Conservation (phyloP, 2,113 vertebrate species). For the Antennarius striatus region DNA sequence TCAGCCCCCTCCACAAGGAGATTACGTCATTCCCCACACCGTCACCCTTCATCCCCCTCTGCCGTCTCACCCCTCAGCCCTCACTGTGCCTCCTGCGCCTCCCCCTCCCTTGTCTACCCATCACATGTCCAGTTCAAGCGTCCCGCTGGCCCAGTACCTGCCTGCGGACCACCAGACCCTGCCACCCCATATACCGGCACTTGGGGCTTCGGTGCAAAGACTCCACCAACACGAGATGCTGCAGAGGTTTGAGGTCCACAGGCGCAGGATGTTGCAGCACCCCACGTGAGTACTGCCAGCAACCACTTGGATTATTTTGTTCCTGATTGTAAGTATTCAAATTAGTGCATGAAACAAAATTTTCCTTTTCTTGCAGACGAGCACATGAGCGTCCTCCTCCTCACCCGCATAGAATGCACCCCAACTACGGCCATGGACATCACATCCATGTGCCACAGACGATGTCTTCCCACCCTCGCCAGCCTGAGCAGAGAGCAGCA, state of each 20-base stretch:
- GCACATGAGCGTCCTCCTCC: slow-evolving; percentile 97
- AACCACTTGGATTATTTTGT: background rate
- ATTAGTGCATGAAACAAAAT: background rate
- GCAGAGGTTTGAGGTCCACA: slow-evolving; percentile 96
- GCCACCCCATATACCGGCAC: slow-evolving; percentile 89
- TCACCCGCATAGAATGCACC: slow-evolving; percentile 98
- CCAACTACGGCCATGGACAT: slow-evolving; percentile 98
- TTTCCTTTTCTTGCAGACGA: slow-evolving; percentile 76
- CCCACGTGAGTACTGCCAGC: slow-evolving; percentile 86
- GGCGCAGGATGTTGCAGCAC: slow-evolving; percentile 96
- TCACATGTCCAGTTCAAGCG: slow-evolving; percentile 84
- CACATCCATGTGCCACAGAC: slow-evolving; percentile 99
- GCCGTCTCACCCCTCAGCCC: slow-evolving; percentile 87
- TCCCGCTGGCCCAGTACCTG: slow-evolving; percentile 89
- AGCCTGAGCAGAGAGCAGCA: slow-evolving; percentile 92
- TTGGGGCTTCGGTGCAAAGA: slow-evolving; percentile 89
- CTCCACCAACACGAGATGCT: slow-evolving; percentile 95
- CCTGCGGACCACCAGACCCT: slow-evolving; percentile 89
- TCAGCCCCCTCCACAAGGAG: slow-evolving; percentile 89
- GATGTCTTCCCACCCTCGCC: slow-evolving; percentile 97
- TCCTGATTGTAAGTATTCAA: background rate
- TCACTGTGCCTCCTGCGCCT: slow-evolving; percentile 85
- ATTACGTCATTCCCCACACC: slow-evolving; percentile 95
- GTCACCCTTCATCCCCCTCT: slow-evolving; percentile 92
- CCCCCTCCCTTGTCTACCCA: slow-evolving; percentile 88